A percentile compares a stretch with the other conserved stretches of the same genome.
These are phyloP conservation scores for Sebastes diploproa DNA, from an alignment of 2,797 vertebrate genomes.

Conservation along the genomic window DNA sequence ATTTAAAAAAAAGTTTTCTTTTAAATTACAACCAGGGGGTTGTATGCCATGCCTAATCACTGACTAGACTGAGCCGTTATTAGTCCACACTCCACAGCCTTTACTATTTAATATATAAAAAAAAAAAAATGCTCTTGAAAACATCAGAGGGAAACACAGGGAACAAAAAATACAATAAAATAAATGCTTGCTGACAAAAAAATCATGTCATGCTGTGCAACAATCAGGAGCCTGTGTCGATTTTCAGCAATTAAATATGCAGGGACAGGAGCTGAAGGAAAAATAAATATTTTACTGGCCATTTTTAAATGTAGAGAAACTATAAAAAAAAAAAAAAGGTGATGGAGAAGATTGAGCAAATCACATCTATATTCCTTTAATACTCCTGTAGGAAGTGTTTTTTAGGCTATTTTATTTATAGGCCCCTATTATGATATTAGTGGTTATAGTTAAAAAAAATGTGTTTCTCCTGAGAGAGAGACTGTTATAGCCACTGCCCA, in stretches of 20 bases:
- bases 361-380: neutral
- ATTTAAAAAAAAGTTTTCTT: neutral
- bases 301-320: slow-evolving; percentile 13
- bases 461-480: neutral
- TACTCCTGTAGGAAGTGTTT: neutral
- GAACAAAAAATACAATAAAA: slow-evolving; percentile 48
- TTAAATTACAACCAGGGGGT: neutral
- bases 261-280: neutral
- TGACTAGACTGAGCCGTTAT: slow-evolving; percentile 24
- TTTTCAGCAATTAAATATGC: slow-evolving; percentile 58
- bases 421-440: neutral
- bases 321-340: neutral
- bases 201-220: slow-evolving; percentile 65
- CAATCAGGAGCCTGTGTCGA: slow-evolving; percentile 62
- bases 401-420: neutral
- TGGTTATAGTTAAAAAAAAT: neutral
- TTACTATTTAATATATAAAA: neutral
- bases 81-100: slow-evolving; percentile 23
- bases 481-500: slow-evolving; percentile 17
- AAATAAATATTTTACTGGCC: slow-evolving; percentile 15
- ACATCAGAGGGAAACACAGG: slow-evolving; percentile 8
- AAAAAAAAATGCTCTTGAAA: slow-evolving; percentile 26
- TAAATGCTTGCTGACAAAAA: slow-evolving; percentile 29
- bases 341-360: neutral
- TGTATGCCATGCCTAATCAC: slow-evolving; percentile 38